Evolutionary conservation across 53 echinoderm and acorn worm species (phyloP).

Genomic region (Stichopus horrens): DNA sequence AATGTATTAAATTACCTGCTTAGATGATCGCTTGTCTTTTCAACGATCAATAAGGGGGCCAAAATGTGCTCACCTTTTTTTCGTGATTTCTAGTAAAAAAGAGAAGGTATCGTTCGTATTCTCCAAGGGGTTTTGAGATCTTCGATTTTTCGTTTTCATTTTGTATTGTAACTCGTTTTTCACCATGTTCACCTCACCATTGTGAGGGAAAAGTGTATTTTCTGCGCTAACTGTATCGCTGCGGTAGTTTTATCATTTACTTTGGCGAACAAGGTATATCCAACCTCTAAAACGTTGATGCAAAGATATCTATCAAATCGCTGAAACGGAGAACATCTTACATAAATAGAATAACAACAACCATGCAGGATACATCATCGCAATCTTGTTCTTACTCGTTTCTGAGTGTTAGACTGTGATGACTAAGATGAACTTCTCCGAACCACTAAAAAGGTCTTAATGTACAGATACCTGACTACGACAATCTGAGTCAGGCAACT

Average conservation of each 20-base stretch:
- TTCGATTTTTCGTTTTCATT: background rate
- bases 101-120: background rate
- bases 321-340: too few species aligned
- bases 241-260: too few species aligned
- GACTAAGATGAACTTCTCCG: background rate
- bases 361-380: too few species aligned
- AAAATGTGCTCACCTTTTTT: background rate
- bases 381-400: too few species aligned
- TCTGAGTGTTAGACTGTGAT: too few species aligned
- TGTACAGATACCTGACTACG: background rate
- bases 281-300: too few species aligned
- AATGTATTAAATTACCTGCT: background rate
- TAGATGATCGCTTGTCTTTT: background rate
- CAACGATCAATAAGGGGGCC: background rate
- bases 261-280: too few species aligned
- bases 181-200: too few species aligned
- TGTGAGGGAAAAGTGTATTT: too few species aligned
- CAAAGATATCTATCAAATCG: too few species aligned
- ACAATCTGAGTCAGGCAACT: background rate
- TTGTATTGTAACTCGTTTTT: background rate
- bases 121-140: background rate
- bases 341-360: too few species aligned
- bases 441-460: background rate
- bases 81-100: background rate
- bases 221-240: too few species aligned